Evolutionary conservation across 2,888 invertebrate species (phyloP).

Genomic region (Nephrotoma appendiculata): DNA sequence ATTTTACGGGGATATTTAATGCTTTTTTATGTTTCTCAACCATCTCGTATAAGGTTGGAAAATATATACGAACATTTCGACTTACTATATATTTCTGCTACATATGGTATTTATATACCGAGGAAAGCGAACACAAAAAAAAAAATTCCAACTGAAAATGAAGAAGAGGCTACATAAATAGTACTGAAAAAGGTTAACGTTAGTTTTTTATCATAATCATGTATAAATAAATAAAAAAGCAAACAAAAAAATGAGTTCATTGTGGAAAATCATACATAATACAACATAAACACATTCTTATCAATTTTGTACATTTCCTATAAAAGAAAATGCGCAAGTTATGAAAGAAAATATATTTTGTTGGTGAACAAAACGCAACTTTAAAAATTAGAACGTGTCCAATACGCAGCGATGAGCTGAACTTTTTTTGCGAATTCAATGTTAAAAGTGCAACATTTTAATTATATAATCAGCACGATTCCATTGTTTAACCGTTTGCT

Average conservation of each 20-base stretch:
- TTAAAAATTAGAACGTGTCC: neutral
- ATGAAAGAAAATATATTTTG: neutral
- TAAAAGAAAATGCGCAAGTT: neutral
- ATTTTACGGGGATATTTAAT: slow-evolving; percentile 2
- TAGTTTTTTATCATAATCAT: neutral
- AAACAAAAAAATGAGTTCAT: neutral
- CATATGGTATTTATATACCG: neutral
- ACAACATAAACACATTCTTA: slow-evolving; percentile 2
- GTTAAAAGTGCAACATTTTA: no score
- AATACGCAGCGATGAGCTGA: no score
- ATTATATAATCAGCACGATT: no score
- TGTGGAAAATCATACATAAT: neutral
- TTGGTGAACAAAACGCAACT: neutral
- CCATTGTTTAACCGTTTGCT: no score
- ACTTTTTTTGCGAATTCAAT: no score
- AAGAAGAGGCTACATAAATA: neutral
- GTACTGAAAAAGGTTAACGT: neutral
- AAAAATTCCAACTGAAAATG: neutral
- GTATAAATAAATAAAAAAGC: neutral
- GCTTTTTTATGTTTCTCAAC: neutral
- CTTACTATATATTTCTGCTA: neutral
- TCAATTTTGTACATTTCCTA: neutral
- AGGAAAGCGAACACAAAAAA: neutral
- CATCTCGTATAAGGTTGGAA: neutral
- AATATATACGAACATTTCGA: neutral